Base-by-base conservation (phyloP, 2,888 invertebrate species). In the Hypolimnas misippus region DNA sequence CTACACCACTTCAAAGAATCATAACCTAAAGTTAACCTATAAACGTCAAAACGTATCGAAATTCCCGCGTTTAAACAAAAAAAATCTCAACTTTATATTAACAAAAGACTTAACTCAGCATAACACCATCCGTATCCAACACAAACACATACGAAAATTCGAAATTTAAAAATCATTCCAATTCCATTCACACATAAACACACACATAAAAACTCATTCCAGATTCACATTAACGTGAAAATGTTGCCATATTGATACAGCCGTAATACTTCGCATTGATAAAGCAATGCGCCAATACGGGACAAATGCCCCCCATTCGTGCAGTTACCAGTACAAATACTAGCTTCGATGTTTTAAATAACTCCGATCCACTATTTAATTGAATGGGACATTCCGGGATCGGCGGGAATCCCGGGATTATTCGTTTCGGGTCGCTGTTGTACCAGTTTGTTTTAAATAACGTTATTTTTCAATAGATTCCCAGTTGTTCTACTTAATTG, bases 281-380 rank as follows among this genome's bases (percentile, higher is more conserved):
- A 14, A 33, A 44, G 31, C 33, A 56, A 56, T 56, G 56, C 44
- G 56, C 31, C 46, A 46, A 38, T 54, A 25, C 46, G 44, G 31
- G 17, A 56, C 56, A 56, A 56, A 49, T 49, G 29, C 49, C 49
- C 10, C 44, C 44, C 55, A 44, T 56, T 61, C 51, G 50, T 55
- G 55, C 50, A 61, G 62, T 62, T 57, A 56, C 56, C 51, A 44
- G 62, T 42, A 51, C 62, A 56, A 62, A 52, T 35, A 46, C 51
- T 44, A 51, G 19, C 33, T 49, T 29, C 49, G 49, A 49, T 49
- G 62, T 63, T 63, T 63, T 54, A 63, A 63, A 63, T 63, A 58
- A 63, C 57, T 54, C 38, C 58, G 19, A 38, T 54, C 54, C 58
- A 50, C 19, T 54, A 54, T 56, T 63, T 63, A 63, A 63, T 63